Percentiles rank a stretch among this genome's conserved stretches.
phyloP scores from a whole-genome alignment of 2,888 invertebrate species.

The Sarcophaga carnaria region DNA sequence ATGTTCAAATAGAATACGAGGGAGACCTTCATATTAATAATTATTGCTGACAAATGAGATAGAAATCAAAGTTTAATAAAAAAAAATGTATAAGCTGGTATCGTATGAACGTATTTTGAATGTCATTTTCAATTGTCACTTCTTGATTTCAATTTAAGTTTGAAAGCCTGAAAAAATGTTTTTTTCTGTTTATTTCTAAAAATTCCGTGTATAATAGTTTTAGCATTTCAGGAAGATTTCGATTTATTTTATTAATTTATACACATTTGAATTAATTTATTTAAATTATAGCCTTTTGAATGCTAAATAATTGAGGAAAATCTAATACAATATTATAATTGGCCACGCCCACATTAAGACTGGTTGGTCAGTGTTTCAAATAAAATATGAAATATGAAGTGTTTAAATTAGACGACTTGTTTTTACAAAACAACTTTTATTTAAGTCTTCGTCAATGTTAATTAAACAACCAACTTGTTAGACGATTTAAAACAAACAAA shows the following conservation, averaged over 20 bases:
- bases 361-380: neutral
- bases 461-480: too few species aligned
- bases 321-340: neutral
- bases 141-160: too few species aligned
- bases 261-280: neutral
- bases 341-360: slow-evolving; percentile 6
- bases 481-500: too few species aligned
- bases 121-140: too few species aligned
- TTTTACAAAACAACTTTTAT: neutral
- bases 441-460: neutral
- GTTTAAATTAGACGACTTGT: neutral
- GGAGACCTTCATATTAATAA: slow-evolving; percentile 42
- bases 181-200: neutral
- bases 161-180: neutral
- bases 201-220: neutral
- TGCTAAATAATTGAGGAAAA: slow-evolving; percentile 42
- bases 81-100: neutral
- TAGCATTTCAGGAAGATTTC: neutral
- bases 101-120: too few species aligned
- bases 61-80: neutral
- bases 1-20: neutral
- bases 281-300: neutral
- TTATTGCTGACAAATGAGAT: slow-evolving; percentile 6
- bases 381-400: neutral
- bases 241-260: neutral